A percentile compares a stretch with the other conserved stretches of the same genome.
Conservation (phyloP, 2,888 invertebrate genomes). For the Parascotia fuliginaria region DNA sequence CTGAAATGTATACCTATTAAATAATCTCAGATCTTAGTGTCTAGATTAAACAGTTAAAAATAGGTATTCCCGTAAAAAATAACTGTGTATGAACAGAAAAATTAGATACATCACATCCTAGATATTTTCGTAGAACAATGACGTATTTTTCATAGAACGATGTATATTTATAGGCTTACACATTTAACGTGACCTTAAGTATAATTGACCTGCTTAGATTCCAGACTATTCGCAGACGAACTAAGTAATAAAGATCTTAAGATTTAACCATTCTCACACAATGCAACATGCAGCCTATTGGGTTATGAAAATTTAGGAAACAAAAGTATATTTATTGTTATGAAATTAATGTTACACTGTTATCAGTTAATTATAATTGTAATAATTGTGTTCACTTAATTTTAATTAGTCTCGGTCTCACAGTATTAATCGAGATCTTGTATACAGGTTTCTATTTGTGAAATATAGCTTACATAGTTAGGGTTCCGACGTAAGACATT, state of each 20-base stretch:
- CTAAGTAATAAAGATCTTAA: background rate
- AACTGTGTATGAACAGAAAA: too few relatives aligned
- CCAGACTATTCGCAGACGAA: too few relatives aligned
- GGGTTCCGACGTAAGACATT: background rate
- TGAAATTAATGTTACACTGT: slow-evolving; percentile 20
- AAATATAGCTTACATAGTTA: slow-evolving; percentile 12
- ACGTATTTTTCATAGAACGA: too few relatives aligned
- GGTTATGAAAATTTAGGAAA: background rate
- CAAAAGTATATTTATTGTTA: background rate
- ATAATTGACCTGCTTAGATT: background rate
- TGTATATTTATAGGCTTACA: too few relatives aligned
- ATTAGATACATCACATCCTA: too few relatives aligned
- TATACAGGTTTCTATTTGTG: slow-evolving; percentile 26
- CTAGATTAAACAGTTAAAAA: too few relatives aligned
- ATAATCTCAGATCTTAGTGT: too few relatives aligned
- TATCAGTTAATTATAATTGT: slow-evolving; percentile 33
- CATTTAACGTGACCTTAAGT: too few relatives aligned
- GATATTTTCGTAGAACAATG: too few relatives aligned
- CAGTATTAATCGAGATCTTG: slow-evolving; percentile 31
- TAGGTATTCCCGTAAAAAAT: too few relatives aligned
- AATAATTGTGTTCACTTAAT: slow-evolving; percentile 34
- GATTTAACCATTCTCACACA: background rate
- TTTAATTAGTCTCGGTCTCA: slow-evolving; percentile 31
- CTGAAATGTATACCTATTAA: too few relatives aligned
- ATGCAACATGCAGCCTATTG: background rate